A percentile compares a stretch with the other conserved stretches of the same genome.
phyloP scores from a whole-genome alignment of 2,888 invertebrate species.

The Cheilosia vernalis region DNA sequence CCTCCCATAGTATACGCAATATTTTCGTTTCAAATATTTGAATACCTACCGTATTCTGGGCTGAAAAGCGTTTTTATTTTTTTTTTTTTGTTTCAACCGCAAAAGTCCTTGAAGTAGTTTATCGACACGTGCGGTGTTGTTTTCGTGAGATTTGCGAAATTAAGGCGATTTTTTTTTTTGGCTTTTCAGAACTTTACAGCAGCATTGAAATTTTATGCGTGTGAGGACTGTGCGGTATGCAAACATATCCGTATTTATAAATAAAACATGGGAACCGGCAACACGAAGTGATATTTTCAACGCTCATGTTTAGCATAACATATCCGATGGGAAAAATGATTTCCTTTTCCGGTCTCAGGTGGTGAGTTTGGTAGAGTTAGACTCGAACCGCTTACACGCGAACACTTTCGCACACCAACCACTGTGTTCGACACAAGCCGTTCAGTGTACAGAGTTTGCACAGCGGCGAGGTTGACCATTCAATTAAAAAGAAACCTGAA shows the following conservation, averaged over 20 bases:
- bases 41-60: slow-evolving; percentile 58
- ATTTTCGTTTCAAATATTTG: slow-evolving; percentile 53
- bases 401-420: no score
- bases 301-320: no score
- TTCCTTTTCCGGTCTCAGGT: slow-evolving; percentile 1
- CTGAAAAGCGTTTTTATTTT: slow-evolving; percentile 17
- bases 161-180: slow-evolving; percentile 51
- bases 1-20: slow-evolving; percentile 1
- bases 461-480: no score
- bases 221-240: background rate
- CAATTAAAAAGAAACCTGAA: no score
- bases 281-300: background rate
- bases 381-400: no score
- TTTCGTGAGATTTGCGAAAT: slow-evolving; percentile 67
- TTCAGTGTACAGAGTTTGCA: no score
- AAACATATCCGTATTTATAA: background rate
- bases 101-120: slow-evolving; percentile 72
- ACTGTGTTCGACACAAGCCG: no score
- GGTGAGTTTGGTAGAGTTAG: background rate
- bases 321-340: background rate
- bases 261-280: slow-evolving; percentile 25
- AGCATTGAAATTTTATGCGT: slow-evolving; percentile 40
- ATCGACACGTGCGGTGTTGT: slow-evolving; percentile 61
- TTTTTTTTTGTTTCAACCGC: slow-evolving; percentile 18
- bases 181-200: no score